Evolutionary conservation across 2,113 vertebrate species (phyloP).

Genomic region (Amphiprion percula): DNA sequence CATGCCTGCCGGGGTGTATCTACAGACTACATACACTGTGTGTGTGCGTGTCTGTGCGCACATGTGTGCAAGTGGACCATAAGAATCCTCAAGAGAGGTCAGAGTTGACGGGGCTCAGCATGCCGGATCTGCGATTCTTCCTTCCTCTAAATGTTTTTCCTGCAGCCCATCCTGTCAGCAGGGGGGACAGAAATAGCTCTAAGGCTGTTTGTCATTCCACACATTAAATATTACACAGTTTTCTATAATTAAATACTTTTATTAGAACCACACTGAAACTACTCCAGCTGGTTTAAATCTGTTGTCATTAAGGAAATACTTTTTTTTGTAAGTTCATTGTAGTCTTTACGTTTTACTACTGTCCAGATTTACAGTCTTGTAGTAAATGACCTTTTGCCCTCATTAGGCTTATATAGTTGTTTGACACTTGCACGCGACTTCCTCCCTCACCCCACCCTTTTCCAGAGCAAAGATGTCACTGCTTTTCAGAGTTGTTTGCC

Average conservation of each 20-base stretch:
- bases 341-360: not conserved
- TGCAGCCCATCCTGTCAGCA: slow-evolving; percentile 76
- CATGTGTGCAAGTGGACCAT: slow-evolving; percentile 29
- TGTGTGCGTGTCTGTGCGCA: slow-evolving; percentile 9
- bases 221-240: slow-evolving; percentile 13
- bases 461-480: not conserved
- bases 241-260: slow-evolving; percentile 13
- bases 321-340: not conserved
- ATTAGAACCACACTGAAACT: not conserved
- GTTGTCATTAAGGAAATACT: not conserved
- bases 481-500: not conserved
- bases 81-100: slow-evolving; percentile 65
- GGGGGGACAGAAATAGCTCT: slow-evolving; percentile 69
- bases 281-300: not conserved
- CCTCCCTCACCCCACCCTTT: not conserved
- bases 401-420: not conserved
- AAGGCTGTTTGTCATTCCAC: slow-evolving; percentile 23
- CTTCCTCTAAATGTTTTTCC: slow-evolving; percentile 83
- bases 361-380: not conserved
- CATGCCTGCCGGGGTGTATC: slow-evolving; percentile 32
- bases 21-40: slow-evolving; percentile 35
- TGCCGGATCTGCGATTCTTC: slow-evolving; percentile 72
- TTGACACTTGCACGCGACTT: slow-evolving; percentile 3
- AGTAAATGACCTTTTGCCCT: slow-evolving; percentile 9
- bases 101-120: slow-evolving; percentile 59